Base-by-base conservation (phyloP, 2,888 invertebrate species). In the Lydus trimaculatus region DNA sequence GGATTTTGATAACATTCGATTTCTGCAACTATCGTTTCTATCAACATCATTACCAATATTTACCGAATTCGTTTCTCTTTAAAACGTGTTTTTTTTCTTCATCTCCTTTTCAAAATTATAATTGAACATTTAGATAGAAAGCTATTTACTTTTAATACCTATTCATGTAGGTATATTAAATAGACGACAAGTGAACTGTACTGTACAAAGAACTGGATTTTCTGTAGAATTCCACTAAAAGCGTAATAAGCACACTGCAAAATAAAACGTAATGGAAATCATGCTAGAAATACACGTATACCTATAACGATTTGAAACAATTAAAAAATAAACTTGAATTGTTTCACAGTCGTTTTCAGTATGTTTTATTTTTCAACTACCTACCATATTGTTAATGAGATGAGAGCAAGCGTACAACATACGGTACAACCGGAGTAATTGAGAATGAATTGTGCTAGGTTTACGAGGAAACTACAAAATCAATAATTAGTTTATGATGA, bases 1-100 rank as follows among this genome's bases (percentile, higher is more conserved):
- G 62, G 33, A 62, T 58, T 64, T 67, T 58, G 33, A 36, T 39
- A 17, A 43, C 43, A 17, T 43, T 43, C 17, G 43, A 43, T 36
- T 15, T 36, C 15, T 36, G 33, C 33, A 33, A 11, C 33, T 11
- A 11, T 33, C 33, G 33, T 8, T 43, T 43, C 13, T 52, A 8
- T 25, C 23, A 52, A 52, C 11, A 23, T 52, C 23, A 20, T 8
- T 48, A 20, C 48, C 0, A 4, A 17, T 48, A 17, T 43, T 43
- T 36, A 36, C 33, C 33, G 6, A 33, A 39, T 5, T 39, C 39
- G 39, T 15, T 39, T n/a, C 13, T 39, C 7, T 3, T 39, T 15
- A 5, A n/a, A n/a, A n/a, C n/a, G n/a, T n/a, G n/a, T n/a, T n/a
- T n/a, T n/a, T n/a, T n/a, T n/a, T n/a, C n/a, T n/a, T n/a, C n/a